Evolutionary conservation across 2,888 invertebrate species (phyloP), one percentile per base, ranked within the genome.

Genomic region (Tiliacea citrago): DNA sequence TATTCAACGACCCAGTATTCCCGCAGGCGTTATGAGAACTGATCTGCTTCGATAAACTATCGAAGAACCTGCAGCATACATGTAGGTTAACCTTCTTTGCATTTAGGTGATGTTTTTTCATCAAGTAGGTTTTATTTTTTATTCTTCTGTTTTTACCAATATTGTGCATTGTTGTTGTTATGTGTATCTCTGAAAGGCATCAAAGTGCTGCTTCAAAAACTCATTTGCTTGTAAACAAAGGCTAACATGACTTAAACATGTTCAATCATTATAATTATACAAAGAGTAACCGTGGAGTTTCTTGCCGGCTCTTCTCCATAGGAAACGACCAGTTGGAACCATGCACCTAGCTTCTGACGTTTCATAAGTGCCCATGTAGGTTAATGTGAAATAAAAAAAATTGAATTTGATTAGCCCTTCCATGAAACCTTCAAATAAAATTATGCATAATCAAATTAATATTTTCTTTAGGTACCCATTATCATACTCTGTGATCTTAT

Each of bases 1-100:
- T 82, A 78, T 82, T 82, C 61, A 62, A 67, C 45, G n/a, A 42
- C 10, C 39, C 49, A n/a, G 10, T 67, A 51, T 51, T 76, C 77
- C 66, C 82, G 35, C 29, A 18, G 76, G 82, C 61, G 77, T 51
- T 67, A 67, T 67, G 55, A 62, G 66, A 62, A 53, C 55, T 47
- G 39, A 60, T 77, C 51, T 61, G 66, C 35, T 60, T 51, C 77
- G 51, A 60, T 62, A 47, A 53, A 60, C 39, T 62, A 55, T 45
- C 18, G n/a, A 49, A 16, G 53, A 49, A 42, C 16, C 49, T 35
- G 42, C 29, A 61, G 16, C 21, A 13, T 24, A 13, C 2, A 21
- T 62, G 13, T 53, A 13, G 13, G 13, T 10, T 21, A 58, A 21
- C 16, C 12, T 35, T 45, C 8, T 21, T 45, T 45, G 6, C 1